Evolutionary conservation across 64 coral and sea anemone genomes (phyloP), one percentile per base, ranked within the genome.

Genomic region (Astreopora myriophthalma): DNA sequence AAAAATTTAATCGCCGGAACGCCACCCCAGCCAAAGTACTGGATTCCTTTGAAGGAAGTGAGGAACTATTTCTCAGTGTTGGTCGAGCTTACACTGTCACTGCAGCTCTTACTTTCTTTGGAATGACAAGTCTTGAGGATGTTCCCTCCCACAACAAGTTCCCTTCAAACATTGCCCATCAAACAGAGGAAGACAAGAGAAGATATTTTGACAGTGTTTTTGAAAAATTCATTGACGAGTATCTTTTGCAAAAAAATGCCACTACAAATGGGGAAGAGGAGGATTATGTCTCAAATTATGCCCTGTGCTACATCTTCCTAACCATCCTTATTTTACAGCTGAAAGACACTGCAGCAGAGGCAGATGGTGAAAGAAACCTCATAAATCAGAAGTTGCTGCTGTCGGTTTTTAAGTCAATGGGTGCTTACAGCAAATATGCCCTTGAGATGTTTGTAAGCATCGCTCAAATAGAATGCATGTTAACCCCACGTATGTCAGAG

Each of bases 401-500:
- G 46, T 83, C 67, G 36, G 88, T 95, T 71, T 95, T 88, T 28
- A 96, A 92, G 69, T 84, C 55, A 24, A 32, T 71, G 25, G 26
- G 12, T 13, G 35, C 75, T 48, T 92, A 96, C 76, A 91, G 89
- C 32, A 95, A 88, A 80, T 88, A 95, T 95, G 94, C 89, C 20
- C 49, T 95, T 0, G 89, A 95, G 30, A 96, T 88, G 89, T 88
- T 96, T 96, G 55, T 88, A 0, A 76, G 84, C 40, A 92, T 95
- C 33, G 89, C 89, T 33, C 75, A 95, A 32, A 76, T 92, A 19
- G 93, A 92, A 74, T 92, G 89, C 63, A 42, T 92, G 26, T 34
- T 95, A 61, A 95, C 80, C 38, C n/a, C n/a, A n/a, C 80, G 88
- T 13, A 61, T 95, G 13, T 81, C 89, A 36, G 89, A 91, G 75